Base-by-base conservation (phyloP, 2,113 vertebrate species). In the Verasper variegatus region DNA sequence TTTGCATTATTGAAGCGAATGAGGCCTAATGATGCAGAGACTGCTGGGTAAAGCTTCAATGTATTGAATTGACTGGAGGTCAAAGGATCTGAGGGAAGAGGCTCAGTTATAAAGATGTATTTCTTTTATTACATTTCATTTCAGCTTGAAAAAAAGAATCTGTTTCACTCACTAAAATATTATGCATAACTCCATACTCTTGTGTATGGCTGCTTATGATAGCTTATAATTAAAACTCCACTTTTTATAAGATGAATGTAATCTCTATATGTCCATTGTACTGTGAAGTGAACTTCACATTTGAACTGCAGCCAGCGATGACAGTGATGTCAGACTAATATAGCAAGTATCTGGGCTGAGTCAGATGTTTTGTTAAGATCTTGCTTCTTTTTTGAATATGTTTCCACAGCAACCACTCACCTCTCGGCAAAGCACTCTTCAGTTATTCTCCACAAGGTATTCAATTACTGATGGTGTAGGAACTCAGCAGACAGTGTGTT, bases 1-100 rank as follows among this genome's bases (percentile, higher is more conserved):
- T 91, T 86, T 93, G 90, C 85, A 93, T 92, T 92, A 93, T 93
- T 93, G 85, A 92, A 90, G 88, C 63, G 54, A 82, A 82, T 89
- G 85, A 60, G 31, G 66, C 78, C 88, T 90, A 91, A 89, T 92
- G 86, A 93, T 83, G 70, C 79, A 45, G 58, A 58, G 68, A 77
- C 84, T 86, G 75, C 45, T 57, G 76, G 21, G 58, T 74, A 35
- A 76, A 72, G 65, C 68, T 82, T 17, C 8, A 85, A 85, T 83
- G 62, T 81, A 81, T 23, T 78, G 42, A 54, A 76, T 5, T 7
- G 64, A 72, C 71, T 27, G 35, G 59, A 80, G 56, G 70, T 23
- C 57, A 4, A 18, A 56, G 17, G 45, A 85, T 26, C 62, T 26
- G 9, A 37, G 13, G 31, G 24, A 31, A 51, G 15, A 78, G 51